Base-by-base conservation (phyloP, 2,113 vertebrate species). In the Cathartes aura region DNA sequence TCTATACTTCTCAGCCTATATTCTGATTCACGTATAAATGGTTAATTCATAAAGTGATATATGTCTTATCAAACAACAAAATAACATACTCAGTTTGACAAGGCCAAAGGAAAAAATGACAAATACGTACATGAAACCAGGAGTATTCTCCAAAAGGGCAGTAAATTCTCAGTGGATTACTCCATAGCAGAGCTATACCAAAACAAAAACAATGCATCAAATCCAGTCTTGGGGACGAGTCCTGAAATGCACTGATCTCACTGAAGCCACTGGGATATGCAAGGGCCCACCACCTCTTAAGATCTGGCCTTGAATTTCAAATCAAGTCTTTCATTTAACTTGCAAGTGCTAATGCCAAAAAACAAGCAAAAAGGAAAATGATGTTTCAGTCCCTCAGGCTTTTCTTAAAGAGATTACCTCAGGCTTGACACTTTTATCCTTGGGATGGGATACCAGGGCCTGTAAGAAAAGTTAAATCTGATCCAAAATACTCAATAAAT, bases 41-140 rank as follows among this genome's bases (percentile, higher is more conserved):
- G 68, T 96, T 95, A 95, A 96, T 96, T 87, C 80, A 75, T 89
- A 84, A 91, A 97, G 23, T 89, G 82, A 95, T 86, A 75, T 56
- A 89, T 48, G 53, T 88, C 56, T 96, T 67, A 96, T 82, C 86
- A 95, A 95, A 95, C n/a, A 96, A 84, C 56, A 89, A 91, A 94
- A 95, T 75, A 94, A 96, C 52, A 84, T 21, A 19, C 58, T 96
- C 43, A 79, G 67, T 89, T 87, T 94, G 94, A 96, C 94, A 97
- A 95, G 86, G 76, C 47, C 86, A 87, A 92, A 63, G 68, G 60
- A 84, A 90, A 87, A 88, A 90, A 81, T 52, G 82, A 93, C 91
- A 71, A 76, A 91, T 71, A 60, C 1, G 8, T 90, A 93, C 87
- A 87, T 81, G 67, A 95, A 91, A 63, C 8, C 47, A 91, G 71